Evolutionary conservation across 2,113 vertebrate genomes (phyloP), one percentile per base, ranked within the genome.

Genomic region (Arizona elegans): DNA sequence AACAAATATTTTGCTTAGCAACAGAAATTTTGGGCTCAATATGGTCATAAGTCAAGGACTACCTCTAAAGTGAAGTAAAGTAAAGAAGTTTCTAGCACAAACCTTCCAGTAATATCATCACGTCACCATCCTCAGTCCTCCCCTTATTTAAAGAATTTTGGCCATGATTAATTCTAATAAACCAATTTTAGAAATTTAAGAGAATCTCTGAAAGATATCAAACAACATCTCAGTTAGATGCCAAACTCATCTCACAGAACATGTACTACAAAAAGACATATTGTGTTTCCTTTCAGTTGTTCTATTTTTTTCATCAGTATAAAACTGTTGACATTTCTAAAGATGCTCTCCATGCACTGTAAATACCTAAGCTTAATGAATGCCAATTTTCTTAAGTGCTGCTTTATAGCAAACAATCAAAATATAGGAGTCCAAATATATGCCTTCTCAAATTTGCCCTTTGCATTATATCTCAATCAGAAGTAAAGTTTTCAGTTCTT

Each of bases 361-460:
- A 94, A 94, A 62, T 58, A 75, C 43, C 92, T 95, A 94, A 97
- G 86, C 86, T 96, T 96, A 95, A 87, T 94, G 58, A 93, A 95
- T 95, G 54, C 91, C 91, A 56, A 93, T 75, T 93, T 96, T 96
- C 8, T 59, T 59, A 95, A 54, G 33, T 95, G 59, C 65, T 86
- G 95, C 96, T 96, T 88, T 92, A 75, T 94, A 95, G 96, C 70
- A 95, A 91, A 47, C 52, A 90, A 8, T 86, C 65, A 8, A 90
- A 97, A 58, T 87, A 58, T 92, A 89, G 96, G 75, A 56, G 33
- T 23, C 29, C 52, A 89, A 91, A 91, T 65, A n/a, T 1, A 6
- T 65, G 58, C 75, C 50, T 94, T 94, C 81, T 58, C 91, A 52
- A 70, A 91, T 15, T n/a, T 52, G 95, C 21, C 2, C 93, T 94